Base-by-base conservation (phyloP, 2,888 invertebrate genomes). In the Euzetes globulus region DNA sequence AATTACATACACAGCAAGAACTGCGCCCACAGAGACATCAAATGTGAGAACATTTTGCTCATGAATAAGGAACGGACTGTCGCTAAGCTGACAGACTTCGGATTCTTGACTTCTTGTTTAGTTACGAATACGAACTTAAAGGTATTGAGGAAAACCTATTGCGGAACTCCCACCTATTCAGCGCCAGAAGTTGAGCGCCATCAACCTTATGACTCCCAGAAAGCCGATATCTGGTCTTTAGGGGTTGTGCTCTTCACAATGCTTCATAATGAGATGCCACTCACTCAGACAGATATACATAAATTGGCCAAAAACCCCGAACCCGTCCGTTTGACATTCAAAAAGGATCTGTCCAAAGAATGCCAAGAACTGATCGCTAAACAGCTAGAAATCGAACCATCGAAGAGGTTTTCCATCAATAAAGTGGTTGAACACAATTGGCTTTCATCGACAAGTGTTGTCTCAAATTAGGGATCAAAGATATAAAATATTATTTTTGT, bases 121-220 rank as follows among this genome's bases (percentile, higher is more conserved):
- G 71, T 33, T 33, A 7, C 4, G 33, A 7, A 33, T 7, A 33
- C 33, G 4, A 71, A 75, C n/a, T 33, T 17, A 2, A n/a, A 37
- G 9, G 55, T 91, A 6, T 86, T 92, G 71, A 91, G 91, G 78
- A 88, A 89, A 80, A 92, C 92, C 0, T 92, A 90, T 81, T 92
- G 92, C 80, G 93, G 92, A 0, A 91, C 91, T 15, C 84, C 92
- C 17, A 91, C 91, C 6, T 94, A 94, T 81, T 92, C 91, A 0
- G 91, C 93, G 0, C 92, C 92, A 0, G 93, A 94, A 83, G 89
- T 94, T 76, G 84, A 93, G 65, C 90, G 82, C 80, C 93, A 91
- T 0, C 85, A 87, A 47, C 88, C 90, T 0, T 91, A 91, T 80
- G 84, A 88, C 79, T 89, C 90, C 0, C 89, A 88, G 58, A 25